Evolutionary conservation across 2,888 invertebrate species (phyloP).

Genomic region (Linnaemya vulpina): DNA sequence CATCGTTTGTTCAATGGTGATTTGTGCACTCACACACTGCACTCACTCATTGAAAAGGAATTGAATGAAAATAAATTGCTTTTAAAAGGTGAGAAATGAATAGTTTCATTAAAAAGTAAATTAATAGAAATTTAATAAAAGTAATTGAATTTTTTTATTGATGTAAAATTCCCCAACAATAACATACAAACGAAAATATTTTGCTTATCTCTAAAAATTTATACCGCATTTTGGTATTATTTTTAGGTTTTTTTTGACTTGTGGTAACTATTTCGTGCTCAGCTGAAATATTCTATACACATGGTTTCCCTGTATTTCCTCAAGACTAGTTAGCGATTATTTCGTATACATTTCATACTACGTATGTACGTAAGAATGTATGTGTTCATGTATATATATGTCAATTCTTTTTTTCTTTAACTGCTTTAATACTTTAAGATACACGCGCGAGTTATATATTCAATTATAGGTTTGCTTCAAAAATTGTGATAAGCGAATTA

Average conservation of each 20-base stretch:
- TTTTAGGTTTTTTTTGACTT: constrained; percentile 2
- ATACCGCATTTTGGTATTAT: constrained; percentile 9
- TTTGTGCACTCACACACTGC: constrained; percentile 1
- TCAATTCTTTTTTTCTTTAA: neutral
- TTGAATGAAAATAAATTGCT: constrained; percentile 16
- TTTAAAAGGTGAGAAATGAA: constrained; percentile 23
- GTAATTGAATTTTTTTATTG: constrained; percentile 2
- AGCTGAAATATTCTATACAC: constrained; percentile 7
- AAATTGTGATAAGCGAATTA: constrained; percentile 24
- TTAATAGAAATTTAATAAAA: constrained; percentile 2
- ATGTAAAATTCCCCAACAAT: constrained; percentile 23
- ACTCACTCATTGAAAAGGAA: constrained; percentile 23
- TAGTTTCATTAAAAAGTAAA: neutral
- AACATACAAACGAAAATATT: constrained; percentile 2
- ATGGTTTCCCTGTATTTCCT: neutral
- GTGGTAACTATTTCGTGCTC: constrained; percentile 15
- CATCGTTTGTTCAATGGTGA: constrained; percentile 45
- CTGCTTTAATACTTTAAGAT: neutral
- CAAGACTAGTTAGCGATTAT: too few species aligned
- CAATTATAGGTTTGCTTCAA: neutral
- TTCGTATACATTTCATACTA: too few species aligned
- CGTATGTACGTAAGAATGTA: too few species aligned
- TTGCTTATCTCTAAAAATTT: constrained; percentile 48
- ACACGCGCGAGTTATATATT: constrained; percentile 1
- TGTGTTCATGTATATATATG: too few species aligned